Base-by-base conservation (phyloP, 1,140 invertebrate species). In the Sinella curviseta region DNA sequence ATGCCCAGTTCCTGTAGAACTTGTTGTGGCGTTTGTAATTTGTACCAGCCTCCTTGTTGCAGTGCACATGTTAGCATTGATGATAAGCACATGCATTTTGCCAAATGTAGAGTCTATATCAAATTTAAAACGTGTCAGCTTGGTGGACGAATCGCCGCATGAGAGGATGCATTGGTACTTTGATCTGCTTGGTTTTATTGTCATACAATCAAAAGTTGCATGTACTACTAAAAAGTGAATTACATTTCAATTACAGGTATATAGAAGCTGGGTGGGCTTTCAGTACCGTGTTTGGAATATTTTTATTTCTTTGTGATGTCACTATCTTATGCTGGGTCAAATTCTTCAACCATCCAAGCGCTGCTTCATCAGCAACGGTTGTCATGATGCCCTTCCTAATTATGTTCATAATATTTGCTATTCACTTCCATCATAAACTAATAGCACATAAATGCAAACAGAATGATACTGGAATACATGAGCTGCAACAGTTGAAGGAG, bases 51-150 rank as follows among this genome's bases (percentile, higher is more conserved):
- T 99, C 0, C 89, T 99, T 1, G 97, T 99, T 0, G 95, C 97
- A 0, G 97, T 99, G 1, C 98, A 99, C 86, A 95, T 99, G 92
- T 87, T 99, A 73, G 98, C 98, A 0, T 88, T 99, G 1, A 99
- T 99, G 97, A 99, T 99, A 85, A 98, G 96, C 81, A 99, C 97
- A 0, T 99, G 98, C 87, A 98, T 99, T 80, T 88, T 99, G 76
- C 97, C 95, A 24, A 96, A 97, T 85, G 94, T 97, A 67, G 95
- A 97, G 85, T 94, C 94, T 0, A 93, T 96, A 0, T 94, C 94
- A 81, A 95, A 94, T 87, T 88, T 95, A 26, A 94, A 95, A 86
- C 93, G 92, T 82, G 94, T 95, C 83, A 91, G 91, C 60, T 88
- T 95, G 1, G 94, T 96, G 0, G 92, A 95, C 84, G 94, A 96